These are phyloP conservation scores for Diplosoma virens DNA, from an alignment of 23 tunicate genomes.

Conservation along the genomic window DNA sequence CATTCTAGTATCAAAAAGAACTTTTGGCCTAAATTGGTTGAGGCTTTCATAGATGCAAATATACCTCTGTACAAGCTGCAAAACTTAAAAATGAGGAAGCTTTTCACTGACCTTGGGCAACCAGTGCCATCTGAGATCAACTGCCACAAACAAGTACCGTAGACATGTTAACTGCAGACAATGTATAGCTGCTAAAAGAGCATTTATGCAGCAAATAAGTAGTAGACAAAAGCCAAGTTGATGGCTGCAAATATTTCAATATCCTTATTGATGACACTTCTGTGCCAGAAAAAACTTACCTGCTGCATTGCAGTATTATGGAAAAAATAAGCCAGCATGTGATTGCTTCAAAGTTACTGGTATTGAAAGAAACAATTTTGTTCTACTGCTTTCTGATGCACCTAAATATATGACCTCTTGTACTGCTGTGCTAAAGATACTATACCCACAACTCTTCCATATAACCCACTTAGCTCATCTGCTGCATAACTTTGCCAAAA, in stretches of 20 bases:
- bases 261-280: background rate
- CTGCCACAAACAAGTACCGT: conserved; percentile 36
- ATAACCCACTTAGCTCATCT: conserved; percentile 43
- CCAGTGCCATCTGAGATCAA: conserved; percentile 32
- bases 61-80: conserved; percentile 23
- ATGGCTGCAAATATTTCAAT: conserved; percentile 31
- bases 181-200: conserved; percentile 1
- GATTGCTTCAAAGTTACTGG: background rate
- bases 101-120: conserved; percentile 28
- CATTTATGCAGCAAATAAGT: background rate
- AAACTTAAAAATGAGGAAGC: conserved; percentile 14
- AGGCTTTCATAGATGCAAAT: conserved; percentile 6
- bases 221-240: background rate
- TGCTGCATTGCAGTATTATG: background rate
- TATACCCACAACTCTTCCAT: background rate
- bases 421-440: background rate
- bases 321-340: background rate
- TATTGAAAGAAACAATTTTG: conserved; percentile 35
- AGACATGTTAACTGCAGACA: conserved; percentile 12
- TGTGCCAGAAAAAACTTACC: background rate
- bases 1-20: background rate
- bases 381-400: conserved; percentile 1
- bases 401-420: background rate
- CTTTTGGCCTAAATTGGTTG: conserved; percentile 17
- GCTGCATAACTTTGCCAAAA: background rate